Evolutionary conservation across 2,888 invertebrate genomes (phyloP), one percentile per base, ranked within the genome.

Genomic region (Galerucella calmariensis): DNA sequence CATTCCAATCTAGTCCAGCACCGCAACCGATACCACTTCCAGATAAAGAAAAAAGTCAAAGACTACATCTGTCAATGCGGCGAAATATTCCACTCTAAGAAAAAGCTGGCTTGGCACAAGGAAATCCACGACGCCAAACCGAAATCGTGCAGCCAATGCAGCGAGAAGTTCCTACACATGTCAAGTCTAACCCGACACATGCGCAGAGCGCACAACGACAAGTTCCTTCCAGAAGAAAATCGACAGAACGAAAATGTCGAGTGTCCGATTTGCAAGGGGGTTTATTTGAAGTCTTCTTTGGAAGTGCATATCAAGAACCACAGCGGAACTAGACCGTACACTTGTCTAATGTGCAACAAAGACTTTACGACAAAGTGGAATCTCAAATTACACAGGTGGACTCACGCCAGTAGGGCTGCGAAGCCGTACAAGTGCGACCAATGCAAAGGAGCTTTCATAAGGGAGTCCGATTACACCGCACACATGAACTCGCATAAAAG

Each of bases 321-420:
- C 88, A 92, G 91, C 80, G 92, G 94, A 78, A 90, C 92, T 85
- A 90, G 92, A 72, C 94, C 95, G n/a, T 94, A 91, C 88, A 89
- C 92, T 75, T 97, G 97, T 88, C 90, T 92, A 70, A 92, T 96
- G 71, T 96, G 97, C 88, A 94, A 92, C 84, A 96, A 95, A 85
- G 90, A 92, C 46, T 96, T 96, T 88, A 94, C 94, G 80, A 96
- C 96, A 80, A 95, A 95, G 86, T 96, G 96, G 94, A 96, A 96
- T 88, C 90, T 96, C 69, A 95, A 95, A 85, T 90, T 95, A 80
- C 96, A 97, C 88, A 92, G 94, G 79, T 96, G 96, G 96, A 95
- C 95, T 68, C 96, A 97, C 88, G 93, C 94, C 72, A 93, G 93
- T 69, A 92, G 95, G 77, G 93, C 94, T 16, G 91, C 94, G 44